Evolutionary conservation across 2,888 invertebrate species (phyloP), one percentile per base, ranked within the genome.

Genomic region (Colostygia pectinataria): DNA sequence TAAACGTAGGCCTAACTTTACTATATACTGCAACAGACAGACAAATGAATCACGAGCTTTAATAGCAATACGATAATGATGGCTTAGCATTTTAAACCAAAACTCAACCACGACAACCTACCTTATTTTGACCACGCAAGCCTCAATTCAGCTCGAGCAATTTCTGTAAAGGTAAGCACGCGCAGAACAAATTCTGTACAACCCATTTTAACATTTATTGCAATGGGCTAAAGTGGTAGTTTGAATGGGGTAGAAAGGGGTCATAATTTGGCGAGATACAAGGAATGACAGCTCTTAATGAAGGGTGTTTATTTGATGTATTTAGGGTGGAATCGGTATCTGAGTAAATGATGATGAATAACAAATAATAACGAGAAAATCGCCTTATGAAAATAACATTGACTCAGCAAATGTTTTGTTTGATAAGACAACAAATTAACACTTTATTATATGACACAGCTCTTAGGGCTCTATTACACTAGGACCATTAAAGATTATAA

Each of bases 31-130:
- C 54, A 52, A 41, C 51, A 45, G 53, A 54, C 57, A 58, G 49
- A 55, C 58, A 58, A 55, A 58, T 58, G 48, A 58, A 58, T 58
- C 48, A 57, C 46, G 18, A 10, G 32, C 33, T 51, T 48, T 53
- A 53, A 53, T 50, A 29, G 46, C 44, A 36, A 48, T 52, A 51
- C 42, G 32, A 55, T 58, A 55, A 55, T 55, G 37, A 51, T 42
- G 23, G 25, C 28, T 18, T 9, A 33, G 40, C 39, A 25, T 36
- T 20, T 2, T 5, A 29, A 9, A 31, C 12, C 8, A 8, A 18
- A 32, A 33, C n/a, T 10, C 12, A 31, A n/a, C 4, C 13, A 33
- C n/a, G n/a, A n/a, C n/a, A n/a, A n/a, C n/a, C n/a, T n/a, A 46
- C 33, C 10, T 5, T 33, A 36, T 29, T 1, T 7, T 24, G 14